Evolutionary conservation across 92 coral and sea anemone species (phyloP).

Genomic region (Metridium senile): DNA sequence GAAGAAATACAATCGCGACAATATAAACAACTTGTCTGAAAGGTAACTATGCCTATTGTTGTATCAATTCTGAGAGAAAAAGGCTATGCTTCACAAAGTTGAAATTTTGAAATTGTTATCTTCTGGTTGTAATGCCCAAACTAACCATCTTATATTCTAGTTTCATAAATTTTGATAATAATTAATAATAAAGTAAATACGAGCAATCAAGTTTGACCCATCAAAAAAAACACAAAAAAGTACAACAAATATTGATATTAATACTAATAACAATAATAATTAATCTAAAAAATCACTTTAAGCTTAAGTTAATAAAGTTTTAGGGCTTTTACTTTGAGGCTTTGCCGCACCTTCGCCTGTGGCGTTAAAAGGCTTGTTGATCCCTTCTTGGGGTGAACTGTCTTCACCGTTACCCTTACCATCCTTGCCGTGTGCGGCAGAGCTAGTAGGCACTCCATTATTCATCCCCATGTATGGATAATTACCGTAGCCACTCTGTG

Average conservation of each 20-base stretch:
- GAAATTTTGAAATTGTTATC: neutral
- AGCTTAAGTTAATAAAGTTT: constrained; percentile 26
- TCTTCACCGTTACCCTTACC: neutral
- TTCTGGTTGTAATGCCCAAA: neutral
- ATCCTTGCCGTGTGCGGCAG: constrained; percentile 19
- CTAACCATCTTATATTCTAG: neutral
- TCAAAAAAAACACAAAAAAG: neutral
- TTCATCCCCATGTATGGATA: constrained; percentile 33
- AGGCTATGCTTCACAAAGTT: neutral
- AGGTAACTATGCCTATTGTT: too few species aligned
- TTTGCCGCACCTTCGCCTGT: constrained; percentile 17
- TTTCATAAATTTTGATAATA: neutral
- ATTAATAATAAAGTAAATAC: neutral
- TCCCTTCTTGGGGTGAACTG: constrained; percentile 9
- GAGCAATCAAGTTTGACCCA: neutral
- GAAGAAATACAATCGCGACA: neutral
- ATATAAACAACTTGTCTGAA: neutral
- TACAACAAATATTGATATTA: neutral
- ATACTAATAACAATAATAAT: constrained; percentile 1
- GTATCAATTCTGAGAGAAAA: too few species aligned
- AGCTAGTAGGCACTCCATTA: constrained; percentile 24
- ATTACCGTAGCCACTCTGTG: constrained; percentile 27
- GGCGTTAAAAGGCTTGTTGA: constrained; percentile 20
- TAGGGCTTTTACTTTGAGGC: constrained; percentile 19
- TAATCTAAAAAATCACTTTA: constrained; percentile 11